Evolutionary conservation across 2,888 invertebrate genomes (phyloP), one percentile per base, ranked within the genome.

Genomic region (Nomada fucata): DNA sequence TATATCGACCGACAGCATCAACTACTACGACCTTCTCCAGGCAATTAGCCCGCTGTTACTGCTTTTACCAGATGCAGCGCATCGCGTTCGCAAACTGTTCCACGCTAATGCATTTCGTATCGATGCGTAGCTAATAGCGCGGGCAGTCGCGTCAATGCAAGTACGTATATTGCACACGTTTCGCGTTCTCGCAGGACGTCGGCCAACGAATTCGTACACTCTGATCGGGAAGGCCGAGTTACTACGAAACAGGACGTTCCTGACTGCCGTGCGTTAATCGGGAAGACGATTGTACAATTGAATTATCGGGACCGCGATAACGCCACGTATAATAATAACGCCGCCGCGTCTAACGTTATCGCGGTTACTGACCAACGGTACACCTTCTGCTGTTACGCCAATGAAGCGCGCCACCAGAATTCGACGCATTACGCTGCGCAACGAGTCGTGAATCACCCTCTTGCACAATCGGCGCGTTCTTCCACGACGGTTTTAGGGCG

Each of bases 291-390:
- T 47, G 47, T 5, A 36, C n/a, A 44, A 52, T 63, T 71, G 3
- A 13, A 53, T 52, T 71, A 71, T 61, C 47, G 61, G 52, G n/a
- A 42, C 61, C 52, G 3, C 71, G 52, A 61, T 71, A 57, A 50
- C 29, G 57, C 23, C 1, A 47, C 20, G 23, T 20, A 23, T 29
- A 59, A n/a, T n/a, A n/a, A n/a, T n/a, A n/a, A n/a, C n/a, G n/a
- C 52, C 23, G 15, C 10, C 20, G 42, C 36, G 42, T 15, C 42
- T 68, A 68, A 44, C 26, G 55, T 68, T 55, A 23, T 42, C 50
- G 52, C n/a, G 70, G 53, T 65, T 64, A 55, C 65, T 2, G 26
- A 44, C 53, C 44, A 65, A 47, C 65, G n/a, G 15, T 20, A 70
- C 65, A 47, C 57, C 65, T 55, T 23, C 18, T 57, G 13, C 1